Evolutionary conservation across 2,113 vertebrate species (phyloP).

Genomic region (Reinhardtius hippoglossoides): DNA sequence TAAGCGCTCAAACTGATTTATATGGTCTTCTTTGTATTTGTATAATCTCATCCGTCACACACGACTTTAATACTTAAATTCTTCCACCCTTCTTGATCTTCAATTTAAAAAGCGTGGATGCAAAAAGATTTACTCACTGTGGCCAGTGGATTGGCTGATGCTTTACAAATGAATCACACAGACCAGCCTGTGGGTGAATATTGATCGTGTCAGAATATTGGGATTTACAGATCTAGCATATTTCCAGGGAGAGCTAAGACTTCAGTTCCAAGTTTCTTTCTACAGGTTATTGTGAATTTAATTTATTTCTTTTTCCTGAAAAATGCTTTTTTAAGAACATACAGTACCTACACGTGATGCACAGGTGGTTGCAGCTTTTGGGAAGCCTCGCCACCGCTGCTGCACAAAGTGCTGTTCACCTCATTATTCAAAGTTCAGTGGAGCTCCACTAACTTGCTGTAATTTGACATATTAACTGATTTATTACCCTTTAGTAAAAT

Average conservation of each 20-base stretch:
- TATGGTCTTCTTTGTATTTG: conserved; percentile 10
- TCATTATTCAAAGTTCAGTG: too few species aligned
- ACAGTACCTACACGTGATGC: not conserved
- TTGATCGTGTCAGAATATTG: not conserved
- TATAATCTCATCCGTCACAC: conserved; percentile 31
- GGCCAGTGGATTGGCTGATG: conserved; percentile 13
- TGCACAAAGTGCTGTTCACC: too few species aligned
- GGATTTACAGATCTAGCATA: conserved; percentile 7
- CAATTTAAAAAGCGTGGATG: conserved; percentile 7
- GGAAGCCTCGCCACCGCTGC: not conserved
- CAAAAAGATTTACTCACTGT: conserved; percentile 23
- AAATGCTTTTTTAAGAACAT: not conserved
- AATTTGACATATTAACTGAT: not conserved
- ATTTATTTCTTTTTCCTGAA: not conserved
- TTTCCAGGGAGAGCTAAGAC: not conserved
- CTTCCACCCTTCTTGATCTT: conserved; percentile 18
- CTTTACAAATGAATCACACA: not conserved
- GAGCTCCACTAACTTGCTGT: not conserved
- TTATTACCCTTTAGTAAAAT: not conserved
- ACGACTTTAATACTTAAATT: conserved; percentile 14
- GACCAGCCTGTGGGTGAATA: too few species aligned
- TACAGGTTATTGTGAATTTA: not conserved
- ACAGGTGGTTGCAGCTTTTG: not conserved
- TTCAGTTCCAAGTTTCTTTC: not conserved
- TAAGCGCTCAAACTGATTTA: conserved; percentile 68